These are phyloP conservation scores for Euwallacea similis DNA, from an alignment of 1,140 invertebrate genomes.

Conservation along the genomic window DNA sequence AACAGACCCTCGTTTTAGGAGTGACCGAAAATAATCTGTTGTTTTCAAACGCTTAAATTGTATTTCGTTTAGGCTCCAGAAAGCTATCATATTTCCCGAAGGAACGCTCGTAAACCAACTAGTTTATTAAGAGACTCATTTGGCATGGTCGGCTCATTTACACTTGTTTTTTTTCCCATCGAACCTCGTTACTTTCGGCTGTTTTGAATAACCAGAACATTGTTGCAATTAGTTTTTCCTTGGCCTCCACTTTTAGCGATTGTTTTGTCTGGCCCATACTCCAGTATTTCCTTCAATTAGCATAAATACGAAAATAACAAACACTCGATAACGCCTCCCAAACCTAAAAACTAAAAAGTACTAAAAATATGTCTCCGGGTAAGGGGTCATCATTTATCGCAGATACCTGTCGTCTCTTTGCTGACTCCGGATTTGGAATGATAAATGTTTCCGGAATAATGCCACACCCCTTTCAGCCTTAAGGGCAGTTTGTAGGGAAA, in stretches of 20 bases:
- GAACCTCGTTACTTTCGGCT: constrained; percentile 26
- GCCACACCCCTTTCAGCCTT: constrained; percentile 21
- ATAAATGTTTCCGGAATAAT: constrained; percentile 23
- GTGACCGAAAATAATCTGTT: constrained; percentile 38
- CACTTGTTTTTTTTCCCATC: constrained; percentile 27
- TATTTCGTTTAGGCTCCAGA: constrained; percentile 34
- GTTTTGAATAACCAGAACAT: constrained; percentile 13
- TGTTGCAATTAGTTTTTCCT: constrained; percentile 29
- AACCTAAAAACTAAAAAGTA: no score
- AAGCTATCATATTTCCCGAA: constrained; percentile 25
- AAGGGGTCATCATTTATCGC: no score
- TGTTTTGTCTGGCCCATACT: constrained; percentile 20
- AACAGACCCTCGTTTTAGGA: background rate
- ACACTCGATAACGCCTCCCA: no score
- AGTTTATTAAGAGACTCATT: constrained; percentile 29
- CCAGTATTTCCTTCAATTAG: no score
- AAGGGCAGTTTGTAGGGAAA: constrained; percentile 4
- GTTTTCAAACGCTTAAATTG: constrained; percentile 39
- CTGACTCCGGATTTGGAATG: constrained; percentile 7
- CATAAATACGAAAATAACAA: no score
- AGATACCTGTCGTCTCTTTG: background rate
- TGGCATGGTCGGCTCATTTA: constrained; percentile 28
- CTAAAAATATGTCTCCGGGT: no score
- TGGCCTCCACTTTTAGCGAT: constrained; percentile 18
- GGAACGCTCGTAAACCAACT: constrained; percentile 23